phyloP scores from a whole-genome alignment of 1,140 invertebrate species.

The Calephelis nemesis region DNA sequence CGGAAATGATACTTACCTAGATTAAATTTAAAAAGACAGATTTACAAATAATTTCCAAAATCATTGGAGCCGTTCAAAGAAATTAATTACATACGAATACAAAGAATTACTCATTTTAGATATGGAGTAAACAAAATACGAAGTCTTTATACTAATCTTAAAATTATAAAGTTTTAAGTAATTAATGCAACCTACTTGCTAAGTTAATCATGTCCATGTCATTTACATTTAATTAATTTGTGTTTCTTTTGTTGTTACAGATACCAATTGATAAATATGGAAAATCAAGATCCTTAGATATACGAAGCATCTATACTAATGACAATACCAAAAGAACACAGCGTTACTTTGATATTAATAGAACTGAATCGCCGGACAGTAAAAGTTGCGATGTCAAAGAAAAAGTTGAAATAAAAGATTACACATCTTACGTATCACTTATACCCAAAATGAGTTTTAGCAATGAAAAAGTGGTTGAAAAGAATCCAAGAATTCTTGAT shows the following conservation, averaged over 20 bases:
- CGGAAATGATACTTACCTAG: too few species aligned
- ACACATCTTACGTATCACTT: constrained; percentile 58
- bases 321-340: constrained; percentile 49
- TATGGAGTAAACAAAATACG: too few species aligned
- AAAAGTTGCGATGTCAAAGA: constrained; percentile 35
- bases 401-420: constrained; percentile 54
- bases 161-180: too few species aligned
- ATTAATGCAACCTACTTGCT: too few species aligned
- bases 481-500: constrained; percentile 69
- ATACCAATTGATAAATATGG: constrained; percentile 71
- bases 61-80: too few species aligned
- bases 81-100: too few species aligned
- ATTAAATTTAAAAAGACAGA: too few species aligned
- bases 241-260: constrained; percentile 55
- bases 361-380: background rate
- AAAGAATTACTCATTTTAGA: too few species aligned
- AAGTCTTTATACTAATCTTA: too few species aligned
- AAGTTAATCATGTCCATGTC: too few species aligned
- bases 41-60: too few species aligned
- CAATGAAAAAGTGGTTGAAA: constrained; percentile 61
- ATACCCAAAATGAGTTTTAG: constrained; percentile 71
- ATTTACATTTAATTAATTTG: constrained; percentile 18
- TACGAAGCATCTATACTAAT: constrained; percentile 54
- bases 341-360: constrained; percentile 10
- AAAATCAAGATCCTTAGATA: constrained; percentile 60